These are phyloP conservation scores for Beris chalybata DNA, from an alignment of 2,888 invertebrate genomes.

Conservation along the genomic window DNA sequence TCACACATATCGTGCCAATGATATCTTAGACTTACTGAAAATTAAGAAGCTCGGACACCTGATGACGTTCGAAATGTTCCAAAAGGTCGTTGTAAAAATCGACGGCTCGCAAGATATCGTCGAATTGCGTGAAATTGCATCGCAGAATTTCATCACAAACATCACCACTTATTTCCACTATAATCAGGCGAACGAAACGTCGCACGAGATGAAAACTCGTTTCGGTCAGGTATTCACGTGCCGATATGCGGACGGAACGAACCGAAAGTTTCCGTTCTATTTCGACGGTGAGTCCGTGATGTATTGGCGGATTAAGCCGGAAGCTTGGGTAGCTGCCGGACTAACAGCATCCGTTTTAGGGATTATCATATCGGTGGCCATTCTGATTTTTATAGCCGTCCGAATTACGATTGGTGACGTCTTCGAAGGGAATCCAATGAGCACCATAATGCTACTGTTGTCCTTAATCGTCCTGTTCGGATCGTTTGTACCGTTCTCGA, in stretches of 20 bases:
- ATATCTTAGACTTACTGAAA: conserved; percentile 48
- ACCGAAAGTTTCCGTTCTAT: conserved; percentile 51
- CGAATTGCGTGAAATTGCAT: conserved; percentile 52
- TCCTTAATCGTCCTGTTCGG: conserved; percentile 58
- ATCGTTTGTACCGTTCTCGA: conserved; percentile 59
- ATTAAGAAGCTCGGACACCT: conserved; percentile 48
- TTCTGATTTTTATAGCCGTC: conserved; percentile 66
- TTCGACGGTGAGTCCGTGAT: conserved; percentile 55
- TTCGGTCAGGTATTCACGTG: conserved; percentile 55
- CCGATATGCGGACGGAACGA: conserved; percentile 50
- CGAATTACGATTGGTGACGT: conserved; percentile 66
- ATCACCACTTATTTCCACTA: conserved; percentile 55
- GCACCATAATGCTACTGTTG: conserved; percentile 58
- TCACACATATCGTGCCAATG: conserved; percentile 41
- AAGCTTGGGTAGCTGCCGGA: conserved; percentile 64
- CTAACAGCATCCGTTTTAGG: conserved; percentile 69
- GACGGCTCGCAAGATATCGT: conserved; percentile 43
- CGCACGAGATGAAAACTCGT: conserved; percentile 52
- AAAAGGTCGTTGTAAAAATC: conserved; percentile 45
- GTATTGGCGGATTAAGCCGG: conserved; percentile 55
- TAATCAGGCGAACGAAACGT: conserved; percentile 51
- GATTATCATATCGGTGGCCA: conserved; percentile 65
- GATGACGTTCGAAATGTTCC: conserved; percentile 55
- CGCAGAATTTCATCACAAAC: conserved; percentile 53
- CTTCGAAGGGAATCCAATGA: conserved; percentile 68